Conservation (phyloP, 2,888 invertebrate species). For the Patella pellucida region DNA sequence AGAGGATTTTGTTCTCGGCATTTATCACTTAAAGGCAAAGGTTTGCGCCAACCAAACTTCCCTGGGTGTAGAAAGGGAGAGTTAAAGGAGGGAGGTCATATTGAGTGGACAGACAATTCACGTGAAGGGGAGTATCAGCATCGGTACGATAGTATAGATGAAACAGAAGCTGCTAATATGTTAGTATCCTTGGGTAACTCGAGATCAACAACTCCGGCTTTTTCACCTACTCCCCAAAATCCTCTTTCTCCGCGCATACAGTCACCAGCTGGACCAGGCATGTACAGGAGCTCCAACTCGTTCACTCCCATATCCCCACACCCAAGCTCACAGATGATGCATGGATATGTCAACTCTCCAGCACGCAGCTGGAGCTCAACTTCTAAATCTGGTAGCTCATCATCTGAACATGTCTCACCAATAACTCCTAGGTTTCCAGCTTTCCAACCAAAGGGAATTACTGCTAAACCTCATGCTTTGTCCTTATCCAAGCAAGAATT, state of each 20-base stretch:
- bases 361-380: slow-evolving; percentile 62
- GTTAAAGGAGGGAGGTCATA: slow-evolving; percentile 68
- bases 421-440: slow-evolving; percentile 57
- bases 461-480: slow-evolving; percentile 34
- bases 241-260: slow-evolving; percentile 61
- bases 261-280: slow-evolving; percentile 73
- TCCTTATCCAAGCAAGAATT: slow-evolving; percentile 54
- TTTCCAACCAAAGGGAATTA: slow-evolving; percentile 27
- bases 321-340: slow-evolving; percentile 57
- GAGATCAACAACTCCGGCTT: slow-evolving; percentile 91
- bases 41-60: slow-evolving; percentile 52
- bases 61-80: slow-evolving; percentile 66
- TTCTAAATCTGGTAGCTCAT: slow-evolving; percentile 63
- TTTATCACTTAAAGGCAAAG: slow-evolving; percentile 87
- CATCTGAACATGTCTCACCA: slow-evolving; percentile 64
- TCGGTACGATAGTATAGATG: slow-evolving; percentile 87
- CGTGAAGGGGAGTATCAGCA: slow-evolving; percentile 68
- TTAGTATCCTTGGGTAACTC: slow-evolving; percentile 94
- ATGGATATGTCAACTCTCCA: slow-evolving; percentile 56
- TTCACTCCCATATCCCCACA: slow-evolving; percentile 85
- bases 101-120: slow-evolving; percentile 86
- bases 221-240: slow-evolving; percentile 70
- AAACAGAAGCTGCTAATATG: slow-evolving; percentile 97
- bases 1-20: slow-evolving; percentile 97
- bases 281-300: slow-evolving; percentile 80